Conservation (phyloP, 2,113 vertebrate genomes). For the Propithecus coquereli region DNA sequence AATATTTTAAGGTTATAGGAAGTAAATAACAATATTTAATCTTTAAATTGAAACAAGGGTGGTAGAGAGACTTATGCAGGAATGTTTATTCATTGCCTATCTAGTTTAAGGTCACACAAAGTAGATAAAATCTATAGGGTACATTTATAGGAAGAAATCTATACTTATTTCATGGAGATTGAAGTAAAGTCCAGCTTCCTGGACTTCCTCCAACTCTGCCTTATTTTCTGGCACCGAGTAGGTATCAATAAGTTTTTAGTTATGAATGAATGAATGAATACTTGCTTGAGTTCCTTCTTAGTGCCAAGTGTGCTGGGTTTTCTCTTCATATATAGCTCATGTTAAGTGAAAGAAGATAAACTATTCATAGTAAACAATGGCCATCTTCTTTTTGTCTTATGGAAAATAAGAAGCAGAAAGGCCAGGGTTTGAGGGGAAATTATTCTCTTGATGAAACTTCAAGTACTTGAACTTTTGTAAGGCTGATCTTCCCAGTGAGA, state of each 20-base stretch:
- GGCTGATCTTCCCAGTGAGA: conserved; percentile 29
- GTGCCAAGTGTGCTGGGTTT: neutral
- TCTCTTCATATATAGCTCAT: neutral
- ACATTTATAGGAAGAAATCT: neutral
- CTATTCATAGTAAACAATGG: conserved; percentile 1
- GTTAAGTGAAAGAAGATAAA: conserved; percentile 15
- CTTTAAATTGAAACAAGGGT: neutral
- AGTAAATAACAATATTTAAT: conserved; percentile 31
- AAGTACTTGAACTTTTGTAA: conserved; percentile 59
- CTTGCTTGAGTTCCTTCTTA: neutral
- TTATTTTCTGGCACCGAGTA: neutral
- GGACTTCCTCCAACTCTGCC: neutral
- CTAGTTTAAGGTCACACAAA: neutral
- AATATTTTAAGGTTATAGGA: conserved; percentile 19
- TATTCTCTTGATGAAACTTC: conserved; percentile 60
- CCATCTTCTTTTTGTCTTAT: conserved; percentile 8
- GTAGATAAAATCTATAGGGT: neutral
- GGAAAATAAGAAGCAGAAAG: conserved; percentile 33
- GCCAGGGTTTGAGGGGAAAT: conserved; percentile 29
- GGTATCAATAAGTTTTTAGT: neutral
- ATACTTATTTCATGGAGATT: neutral
- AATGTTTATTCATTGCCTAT: neutral
- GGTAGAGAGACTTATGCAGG: neutral
- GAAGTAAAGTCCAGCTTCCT: neutral
- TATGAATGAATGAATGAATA: neutral